These are phyloP conservation scores for Trididemnum miniatum DNA, from an alignment of 23 tunicate species.

Conservation along the genomic window DNA sequence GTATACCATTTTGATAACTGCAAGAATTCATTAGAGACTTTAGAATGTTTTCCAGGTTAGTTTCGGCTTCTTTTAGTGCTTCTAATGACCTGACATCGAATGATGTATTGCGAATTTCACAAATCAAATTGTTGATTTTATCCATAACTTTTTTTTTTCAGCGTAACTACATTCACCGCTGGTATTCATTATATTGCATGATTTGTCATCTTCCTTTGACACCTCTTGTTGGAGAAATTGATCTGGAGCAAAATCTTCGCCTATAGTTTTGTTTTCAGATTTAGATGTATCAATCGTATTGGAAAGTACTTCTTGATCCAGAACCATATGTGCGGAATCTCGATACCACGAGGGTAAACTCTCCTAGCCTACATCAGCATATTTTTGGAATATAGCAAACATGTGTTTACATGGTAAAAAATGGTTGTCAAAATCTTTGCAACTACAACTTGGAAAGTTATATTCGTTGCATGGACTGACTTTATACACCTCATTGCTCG, in stretches of 20 bases:
- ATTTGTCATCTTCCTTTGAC: no score
- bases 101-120: neutral
- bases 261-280: no score
- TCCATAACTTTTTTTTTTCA: neutral
- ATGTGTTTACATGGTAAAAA: slow-evolving; percentile 17
- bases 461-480: neutral
- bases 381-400: slow-evolving; percentile 10
- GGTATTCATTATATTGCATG: no score
- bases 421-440: neutral
- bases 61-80: neutral
- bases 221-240: no score
- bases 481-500: neutral
- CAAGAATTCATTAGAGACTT: neutral
- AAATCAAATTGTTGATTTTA: neutral
- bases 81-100: neutral
- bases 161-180: no score
- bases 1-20: no score
- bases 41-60: neutral
- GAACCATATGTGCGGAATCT: neutral
- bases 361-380: slow-evolving; percentile 2
- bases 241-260: no score
- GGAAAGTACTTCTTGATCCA: neutral
- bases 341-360: neutral
- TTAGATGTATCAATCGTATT: no score
- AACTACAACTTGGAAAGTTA: neutral